phyloP scores from a whole-genome alignment of 2,888 invertebrate genomes.

The Cantharis rustica region DNA sequence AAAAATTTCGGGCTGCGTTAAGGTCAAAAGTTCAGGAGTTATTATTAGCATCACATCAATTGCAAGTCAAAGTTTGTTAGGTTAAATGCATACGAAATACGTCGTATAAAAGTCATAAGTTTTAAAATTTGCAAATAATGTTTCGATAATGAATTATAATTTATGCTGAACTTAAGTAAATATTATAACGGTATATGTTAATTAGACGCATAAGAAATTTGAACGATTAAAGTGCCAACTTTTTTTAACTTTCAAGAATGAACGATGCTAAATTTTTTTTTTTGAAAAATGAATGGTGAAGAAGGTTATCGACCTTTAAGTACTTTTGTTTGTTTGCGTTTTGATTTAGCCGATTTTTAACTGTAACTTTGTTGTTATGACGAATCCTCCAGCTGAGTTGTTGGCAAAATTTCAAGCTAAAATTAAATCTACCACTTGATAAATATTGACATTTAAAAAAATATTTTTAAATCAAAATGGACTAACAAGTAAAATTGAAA shows the following conservation, averaged over 20 bases:
- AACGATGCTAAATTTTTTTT: neutral
- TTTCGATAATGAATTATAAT: neutral
- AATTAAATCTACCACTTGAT: constrained; percentile 11
- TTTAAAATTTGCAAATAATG: neutral
- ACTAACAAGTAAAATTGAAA: neutral
- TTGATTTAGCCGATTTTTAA: constrained; percentile 3
- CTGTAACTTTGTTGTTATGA: constrained; percentile 6
- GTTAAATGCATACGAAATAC: neutral
- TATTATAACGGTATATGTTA: neutral
- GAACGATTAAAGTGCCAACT: neutral
- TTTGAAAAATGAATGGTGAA: neutral
- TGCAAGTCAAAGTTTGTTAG: neutral
- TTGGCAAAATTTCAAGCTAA: constrained; percentile 8
- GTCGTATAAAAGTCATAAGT: neutral
- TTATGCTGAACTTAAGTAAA: neutral
- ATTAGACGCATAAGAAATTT: neutral
- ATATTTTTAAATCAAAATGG: neutral
- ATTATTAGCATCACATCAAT: neutral
- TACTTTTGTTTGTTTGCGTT: constrained; percentile 10
- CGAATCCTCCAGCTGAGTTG: constrained; percentile 13
- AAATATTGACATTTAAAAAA: neutral
- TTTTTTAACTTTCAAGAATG: neutral
- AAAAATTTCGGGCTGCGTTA: neutral
- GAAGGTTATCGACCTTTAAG: neutral
- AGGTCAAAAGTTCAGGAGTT: neutral